A percentile compares a stretch with the other conserved stretches of the same genome.
phyloP scores from a whole-genome alignment of 2,113 vertebrate genomes.

The Tupaia tana region DNA sequence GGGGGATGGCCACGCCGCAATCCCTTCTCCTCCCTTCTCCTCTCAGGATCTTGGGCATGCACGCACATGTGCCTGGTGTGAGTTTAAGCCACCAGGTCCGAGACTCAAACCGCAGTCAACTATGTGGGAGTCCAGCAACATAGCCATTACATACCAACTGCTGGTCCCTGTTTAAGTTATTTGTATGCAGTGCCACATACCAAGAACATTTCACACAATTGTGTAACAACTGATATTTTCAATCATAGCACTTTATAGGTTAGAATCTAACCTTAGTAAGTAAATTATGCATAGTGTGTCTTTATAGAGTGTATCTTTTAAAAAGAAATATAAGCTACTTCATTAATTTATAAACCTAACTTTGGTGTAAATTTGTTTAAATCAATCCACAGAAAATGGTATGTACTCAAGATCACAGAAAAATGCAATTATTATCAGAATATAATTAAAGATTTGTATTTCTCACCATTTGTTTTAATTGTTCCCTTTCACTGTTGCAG shows the following conservation, averaged over 20 bases:
- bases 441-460: neutral
- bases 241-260: neutral
- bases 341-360: neutral
- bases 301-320: neutral
- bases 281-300: neutral
- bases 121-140: no score
- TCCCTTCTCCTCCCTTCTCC: no score
- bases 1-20: no score
- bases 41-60: no score
- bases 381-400: neutral
- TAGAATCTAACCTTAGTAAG: neutral
- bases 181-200: neutral
- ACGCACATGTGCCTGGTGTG: no score
- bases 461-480: conserved; percentile 22
- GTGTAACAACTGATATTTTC: neutral
- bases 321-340: no score
- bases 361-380: neutral
- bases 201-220: neutral
- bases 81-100: no score
- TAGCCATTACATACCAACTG: no score
- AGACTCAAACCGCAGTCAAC: no score
- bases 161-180: neutral
- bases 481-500: neutral
- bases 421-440: neutral
- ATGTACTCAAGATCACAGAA: neutral